A percentile compares a stretch with the other conserved stretches of the same genome.
These are phyloP conservation scores for Lontra canadensis DNA, from an alignment of 2,113 vertebrate genomes.

Conservation along the genomic window DNA sequence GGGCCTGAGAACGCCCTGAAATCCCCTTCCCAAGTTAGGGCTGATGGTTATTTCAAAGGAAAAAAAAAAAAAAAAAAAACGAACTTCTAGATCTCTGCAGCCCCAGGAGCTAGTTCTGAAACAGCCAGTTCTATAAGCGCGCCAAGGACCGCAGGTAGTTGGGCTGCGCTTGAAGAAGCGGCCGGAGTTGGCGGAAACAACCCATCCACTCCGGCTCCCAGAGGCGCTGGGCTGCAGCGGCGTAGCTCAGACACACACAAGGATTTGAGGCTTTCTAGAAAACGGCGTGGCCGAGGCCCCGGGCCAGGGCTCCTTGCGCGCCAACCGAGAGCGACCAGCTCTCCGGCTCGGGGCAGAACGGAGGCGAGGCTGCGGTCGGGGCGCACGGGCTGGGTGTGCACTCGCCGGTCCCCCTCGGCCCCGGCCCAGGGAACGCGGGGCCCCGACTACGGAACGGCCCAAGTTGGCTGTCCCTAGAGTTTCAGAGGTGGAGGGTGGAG, in stretches of 20 bases:
- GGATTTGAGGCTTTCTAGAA: slow-evolving; percentile 12
- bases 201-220: neutral
- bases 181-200: neutral
- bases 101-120: neutral
- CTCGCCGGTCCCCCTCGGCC: neutral
- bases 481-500: neutral
- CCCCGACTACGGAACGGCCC: neutral
- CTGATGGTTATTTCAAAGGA: slow-evolving; percentile 26
- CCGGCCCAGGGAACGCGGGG: neutral
- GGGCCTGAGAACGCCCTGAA: neutral
- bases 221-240: neutral
- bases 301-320: neutral
- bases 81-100: neutral
- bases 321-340: neutral
- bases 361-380: neutral
- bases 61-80: neutral
- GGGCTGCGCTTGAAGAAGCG: neutral
- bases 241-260: neutral
- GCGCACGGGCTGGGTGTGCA: neutral
- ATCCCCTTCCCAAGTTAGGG: neutral
- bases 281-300: slow-evolving; percentile 53
- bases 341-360: neutral
- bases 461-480: neutral
- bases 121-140: neutral
- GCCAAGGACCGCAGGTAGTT: neutral